phyloP scores from a whole-genome alignment of 1,140 invertebrate genomes.

The Protaetia brevitarsis region DNA sequence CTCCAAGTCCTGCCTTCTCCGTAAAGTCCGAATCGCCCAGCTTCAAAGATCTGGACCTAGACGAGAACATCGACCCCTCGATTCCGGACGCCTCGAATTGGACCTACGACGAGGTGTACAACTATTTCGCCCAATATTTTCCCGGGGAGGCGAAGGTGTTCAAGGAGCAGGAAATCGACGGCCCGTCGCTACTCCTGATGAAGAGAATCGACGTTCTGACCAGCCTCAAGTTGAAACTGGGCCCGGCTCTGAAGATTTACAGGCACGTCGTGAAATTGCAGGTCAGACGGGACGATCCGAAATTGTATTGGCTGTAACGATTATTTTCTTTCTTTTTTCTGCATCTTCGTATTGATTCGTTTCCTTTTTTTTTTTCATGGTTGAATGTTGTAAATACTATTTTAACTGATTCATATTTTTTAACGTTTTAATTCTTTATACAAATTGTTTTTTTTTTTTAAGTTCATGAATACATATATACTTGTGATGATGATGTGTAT shows the following conservation, averaged over 20 bases:
- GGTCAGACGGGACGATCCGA: constrained; percentile 63
- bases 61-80: constrained; percentile 58
- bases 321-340: neutral
- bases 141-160: constrained; percentile 74
- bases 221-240: constrained; percentile 74
- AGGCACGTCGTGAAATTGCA: constrained; percentile 71
- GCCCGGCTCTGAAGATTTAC: constrained; percentile 86
- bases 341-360: constrained; percentile 1
- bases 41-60: constrained; percentile 41
- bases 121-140: constrained; percentile 73
- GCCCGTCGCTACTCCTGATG: constrained; percentile 72
- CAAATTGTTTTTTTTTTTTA: neutral
- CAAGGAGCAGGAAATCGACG: constrained; percentile 85
- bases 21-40: constrained; percentile 41
- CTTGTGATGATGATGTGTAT: neutral
- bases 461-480: constrained; percentile 11
- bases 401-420: constrained; percentile 24
- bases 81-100: constrained; percentile 78
- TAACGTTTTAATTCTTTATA: constrained; percentile 8
- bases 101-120: constrained; percentile 76
- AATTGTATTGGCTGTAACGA: constrained; percentile 61
- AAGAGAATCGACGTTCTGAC: constrained; percentile 77
- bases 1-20: constrained; percentile 11
- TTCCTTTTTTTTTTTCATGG: neutral
- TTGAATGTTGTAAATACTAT: constrained; percentile 19